Base-by-base conservation (phyloP, 2,797 vertebrate genomes). In the Onychomys leucogaster region DNA sequence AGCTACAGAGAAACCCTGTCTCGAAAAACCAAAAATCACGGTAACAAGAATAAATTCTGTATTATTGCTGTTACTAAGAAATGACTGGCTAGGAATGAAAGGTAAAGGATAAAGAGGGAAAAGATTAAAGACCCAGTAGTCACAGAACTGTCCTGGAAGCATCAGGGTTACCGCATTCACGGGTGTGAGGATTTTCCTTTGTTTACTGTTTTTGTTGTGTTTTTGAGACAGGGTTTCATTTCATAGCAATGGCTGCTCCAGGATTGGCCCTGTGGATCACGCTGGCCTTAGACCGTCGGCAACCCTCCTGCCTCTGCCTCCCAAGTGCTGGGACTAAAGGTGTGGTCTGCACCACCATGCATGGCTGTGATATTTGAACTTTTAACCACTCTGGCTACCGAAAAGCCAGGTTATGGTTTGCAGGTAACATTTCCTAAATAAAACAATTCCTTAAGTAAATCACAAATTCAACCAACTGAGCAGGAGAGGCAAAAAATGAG, bases 21-120 rank as follows among this genome's bases (percentile, higher is more conserved):
- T n/a, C n/a, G n/a, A n/a, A n/a, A n/a, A n/a, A n/a, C n/a, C n/a
- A 52, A 90, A 93, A 94, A 94, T 83, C 32, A 34, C 73, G 29
- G 91, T 83, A 88, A 96, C 71, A 59, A 17, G 89, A 94, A 85
- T 69, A 2, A 95, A 93, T 43, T 92, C 91, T 81, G 34, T 85
- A 89, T 67, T 80, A 59, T 32, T 91, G 89, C 77, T 32, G 93
- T 81, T 93, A 29, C 63, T 89, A 75, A 91, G 59, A 94, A 91
- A 52, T n/a, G 95, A 14, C 32, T 76, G 67, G 90, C 43, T 81
- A 89, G 19, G 34, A 95, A 41, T 17, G 32, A 12, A 7, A 82
- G 75, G 71, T 37, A 80, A 63, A 94, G 55, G 9, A 92, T 16
- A 76, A 2, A 76, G 19, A 73, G 37, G 29, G 5, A 76, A 90